Evolutionary conservation across 2,113 vertebrate genomes (phyloP).

Genomic region (Bambusicola thoracicus): DNA sequence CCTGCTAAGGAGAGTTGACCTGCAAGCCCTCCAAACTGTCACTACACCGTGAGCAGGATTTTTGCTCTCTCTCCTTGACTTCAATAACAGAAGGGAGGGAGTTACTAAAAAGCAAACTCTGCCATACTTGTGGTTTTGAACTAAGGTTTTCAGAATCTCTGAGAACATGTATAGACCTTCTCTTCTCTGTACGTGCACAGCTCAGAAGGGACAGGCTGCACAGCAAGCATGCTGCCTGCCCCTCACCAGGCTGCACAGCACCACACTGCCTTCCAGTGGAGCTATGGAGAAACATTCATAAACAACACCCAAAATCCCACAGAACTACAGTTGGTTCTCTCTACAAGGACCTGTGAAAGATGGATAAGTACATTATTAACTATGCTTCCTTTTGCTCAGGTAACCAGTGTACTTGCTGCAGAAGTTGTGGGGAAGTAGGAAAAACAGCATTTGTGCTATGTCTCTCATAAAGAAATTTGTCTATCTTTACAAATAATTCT

Average conservation of each 20-base stretch:
- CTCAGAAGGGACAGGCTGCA: fast-evolving
- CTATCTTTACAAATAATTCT: background rate
- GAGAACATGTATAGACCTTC: background rate
- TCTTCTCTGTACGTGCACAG: background rate
- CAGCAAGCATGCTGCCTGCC: fast-evolving
- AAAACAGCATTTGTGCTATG: background rate
- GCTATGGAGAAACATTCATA: background rate
- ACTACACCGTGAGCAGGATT: background rate
- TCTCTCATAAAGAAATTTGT: background rate
- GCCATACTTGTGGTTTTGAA: background rate
- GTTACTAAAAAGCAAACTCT: background rate
- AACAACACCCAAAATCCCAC: background rate
- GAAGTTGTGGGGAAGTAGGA: background rate
- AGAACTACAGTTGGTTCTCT: fast-evolving
- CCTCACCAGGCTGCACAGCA: background rate
- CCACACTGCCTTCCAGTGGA: slow-evolving; percentile 69
- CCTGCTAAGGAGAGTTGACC: background rate
- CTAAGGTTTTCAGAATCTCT: background rate
- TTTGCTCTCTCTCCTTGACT: background rate
- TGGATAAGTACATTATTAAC: background rate
- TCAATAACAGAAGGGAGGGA: background rate
- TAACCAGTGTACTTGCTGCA: background rate
- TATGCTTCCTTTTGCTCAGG: background rate
- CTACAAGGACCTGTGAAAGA: fast-evolving
- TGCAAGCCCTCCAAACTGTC: background rate